Percentiles rank a stretch among this genome's conserved stretches.
These are phyloP conservation scores for Eulemur macaco DNA, from an alignment of 2,113 vertebrate species.

Conservation along the genomic window DNA sequence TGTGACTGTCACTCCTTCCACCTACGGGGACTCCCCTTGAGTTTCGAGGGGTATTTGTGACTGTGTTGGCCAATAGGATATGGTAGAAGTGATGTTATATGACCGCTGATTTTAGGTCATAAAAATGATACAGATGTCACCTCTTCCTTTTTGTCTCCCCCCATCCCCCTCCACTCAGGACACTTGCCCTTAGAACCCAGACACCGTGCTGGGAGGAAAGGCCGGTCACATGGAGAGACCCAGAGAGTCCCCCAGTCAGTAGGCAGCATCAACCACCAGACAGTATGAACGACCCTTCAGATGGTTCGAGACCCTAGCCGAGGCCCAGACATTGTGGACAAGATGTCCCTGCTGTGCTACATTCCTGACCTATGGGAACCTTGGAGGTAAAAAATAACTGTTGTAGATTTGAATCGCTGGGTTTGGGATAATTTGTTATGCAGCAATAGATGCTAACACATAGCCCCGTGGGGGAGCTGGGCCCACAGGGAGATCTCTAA, in stretches of 20 bases:
- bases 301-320: neutral
- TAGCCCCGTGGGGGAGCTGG: neutral
- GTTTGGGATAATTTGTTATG: neutral
- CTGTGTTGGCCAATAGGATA: neutral
- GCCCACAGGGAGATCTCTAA: neutral
- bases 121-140: neutral
- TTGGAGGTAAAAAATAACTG: neutral
- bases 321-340: neutral
- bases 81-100: neutral
- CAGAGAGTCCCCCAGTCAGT: neutral
- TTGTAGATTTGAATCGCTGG: neutral
- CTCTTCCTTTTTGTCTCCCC: neutral
- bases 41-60: neutral
- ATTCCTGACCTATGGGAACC: neutral
- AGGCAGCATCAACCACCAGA: neutral
- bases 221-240: neutral
- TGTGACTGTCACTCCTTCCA: neutral
- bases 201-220: neutral
- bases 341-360: neutral
- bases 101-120: neutral
- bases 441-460: neutral
- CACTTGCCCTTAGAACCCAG: neutral
- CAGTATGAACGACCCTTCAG: neutral
- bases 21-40: neutral
- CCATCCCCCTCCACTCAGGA: neutral